Evolutionary conservation across 2,888 invertebrate species (phyloP).

Genomic region (Hypsopygia costalis): DNA sequence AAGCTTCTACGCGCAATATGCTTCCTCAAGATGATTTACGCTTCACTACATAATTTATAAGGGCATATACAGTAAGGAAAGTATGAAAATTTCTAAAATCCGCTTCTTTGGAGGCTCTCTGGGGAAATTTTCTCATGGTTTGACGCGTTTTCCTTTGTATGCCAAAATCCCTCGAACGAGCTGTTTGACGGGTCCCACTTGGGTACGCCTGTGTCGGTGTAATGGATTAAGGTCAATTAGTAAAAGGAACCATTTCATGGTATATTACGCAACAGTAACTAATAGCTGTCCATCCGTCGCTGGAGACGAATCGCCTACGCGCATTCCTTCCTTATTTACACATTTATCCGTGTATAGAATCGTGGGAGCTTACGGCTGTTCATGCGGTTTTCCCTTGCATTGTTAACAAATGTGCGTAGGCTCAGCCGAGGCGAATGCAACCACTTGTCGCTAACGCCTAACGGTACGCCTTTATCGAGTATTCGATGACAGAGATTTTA

Average conservation of each 20-base stretch:
- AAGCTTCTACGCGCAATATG: conserved; percentile 56
- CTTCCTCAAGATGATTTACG: conserved; percentile 51
- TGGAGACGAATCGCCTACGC: conserved; percentile 48
- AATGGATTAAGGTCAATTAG: conserved; percentile 51
- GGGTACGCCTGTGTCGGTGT: conserved; percentile 19
- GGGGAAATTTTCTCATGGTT: conserved; percentile 30
- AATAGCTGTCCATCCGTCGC: conserved; percentile 34
- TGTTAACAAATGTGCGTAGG: conserved; percentile 32
- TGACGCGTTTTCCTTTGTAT: conserved; percentile 10
- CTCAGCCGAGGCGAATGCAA: conserved; percentile 18
- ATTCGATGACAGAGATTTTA: conserved; percentile 53
- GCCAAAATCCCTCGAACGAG: conserved; percentile 4
- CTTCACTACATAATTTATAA: conserved; percentile 40
- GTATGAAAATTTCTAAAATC: conserved; percentile 28
- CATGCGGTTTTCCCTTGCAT: conserved; percentile 33
- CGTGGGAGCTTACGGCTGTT: conserved; percentile 34
- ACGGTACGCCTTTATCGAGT: conserved; percentile 49
- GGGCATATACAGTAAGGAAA: conserved; percentile 21
- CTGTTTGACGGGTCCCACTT: conserved; percentile 9
- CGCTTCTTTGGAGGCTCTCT: conserved; percentile 32
- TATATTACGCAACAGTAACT: conserved; percentile 42
- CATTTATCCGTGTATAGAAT: conserved; percentile 28
- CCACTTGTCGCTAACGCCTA: conserved; percentile 39
- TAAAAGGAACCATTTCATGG: conserved; percentile 40
- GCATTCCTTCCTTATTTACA: conserved; percentile 50